Evolutionary conservation across 1,140 invertebrate species (phyloP), one percentile per base, ranked within the genome.

Genomic region (Hesperophylax magnus): DNA sequence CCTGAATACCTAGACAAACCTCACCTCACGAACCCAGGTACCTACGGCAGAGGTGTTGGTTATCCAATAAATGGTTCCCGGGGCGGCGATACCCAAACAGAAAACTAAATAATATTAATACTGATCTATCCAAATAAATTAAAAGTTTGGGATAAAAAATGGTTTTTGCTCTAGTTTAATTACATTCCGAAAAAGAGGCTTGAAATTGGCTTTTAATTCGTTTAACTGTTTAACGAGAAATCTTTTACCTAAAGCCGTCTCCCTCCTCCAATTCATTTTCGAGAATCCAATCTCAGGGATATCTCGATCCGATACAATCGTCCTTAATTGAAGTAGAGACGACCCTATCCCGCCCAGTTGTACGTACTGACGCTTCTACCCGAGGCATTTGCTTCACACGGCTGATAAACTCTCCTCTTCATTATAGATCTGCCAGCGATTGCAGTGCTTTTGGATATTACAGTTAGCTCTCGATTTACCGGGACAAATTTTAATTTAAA

Each of bases 371-470:
- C 1, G 56, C 56, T 58, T 58, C 56, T 14, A 58, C n/a, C 56
- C 56, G 39, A 47, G 39, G 39, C 39, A 47, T 47, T 47, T 61
- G 18, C 18, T 61, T 61, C 58, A 9, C 17, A 24, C 58, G 58
- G 18, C 24, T 67, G 63, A 67, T 67, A 67, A 67, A 67, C 17
- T 31, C 63, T 27, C 63, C 22, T 67, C 27, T 31, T 27, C 27
- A 31, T 27, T 67, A 67, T 31, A 67, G 63, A 67, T 67, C 63
- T 67, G 63, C 63, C 63, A 31, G 58, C 31, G 63, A 67, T 67
- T 67, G 63, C 63, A 17, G 22, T 31, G 63, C 14, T 67, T n/a
- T 34, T 22, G 24, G 14, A 15, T 47, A 47, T 27, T 14, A 47
- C 39, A 47, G 9, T 47, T 9, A 47, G 9, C 39, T 47, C 39